phyloP scores from a whole-genome alignment of 2,888 invertebrate species.

The Brachyptera putata region DNA sequence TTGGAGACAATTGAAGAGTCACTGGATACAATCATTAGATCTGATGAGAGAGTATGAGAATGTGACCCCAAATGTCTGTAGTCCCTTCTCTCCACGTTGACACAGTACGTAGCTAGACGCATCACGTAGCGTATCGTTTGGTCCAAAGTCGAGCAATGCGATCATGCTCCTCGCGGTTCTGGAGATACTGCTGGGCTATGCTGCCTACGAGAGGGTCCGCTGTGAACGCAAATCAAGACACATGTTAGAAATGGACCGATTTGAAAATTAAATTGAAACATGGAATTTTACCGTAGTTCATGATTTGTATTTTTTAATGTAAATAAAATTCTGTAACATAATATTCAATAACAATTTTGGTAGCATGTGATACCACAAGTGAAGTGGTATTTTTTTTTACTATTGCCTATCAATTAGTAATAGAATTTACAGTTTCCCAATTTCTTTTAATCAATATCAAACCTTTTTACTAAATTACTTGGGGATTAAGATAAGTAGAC shows the following conservation, averaged over 20 bases:
- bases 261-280: too few species aligned
- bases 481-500: too few species aligned
- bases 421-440: too few species aligned
- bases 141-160: conserved; percentile 98
- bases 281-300: too few species aligned
- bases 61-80: conserved; percentile 8
- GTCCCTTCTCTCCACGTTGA: conserved; percentile 1
- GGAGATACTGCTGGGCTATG: conserved; percentile 96
- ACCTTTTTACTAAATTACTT: too few species aligned
- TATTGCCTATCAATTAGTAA: too few species aligned
- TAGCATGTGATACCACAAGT: too few species aligned
- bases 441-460: too few species aligned
- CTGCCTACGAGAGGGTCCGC: conserved; percentile 96
- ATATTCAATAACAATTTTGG: too few species aligned
- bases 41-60: not conserved
- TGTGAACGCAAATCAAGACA: conserved; percentile 46
- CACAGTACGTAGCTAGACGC: conserved; percentile 37
- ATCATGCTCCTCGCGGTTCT: conserved; percentile 96
- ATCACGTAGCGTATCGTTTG: conserved; percentile 94
- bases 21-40: not conserved
- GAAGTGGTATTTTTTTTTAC: too few species aligned
- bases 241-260: not conserved
- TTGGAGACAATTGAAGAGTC: not conserved
- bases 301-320: too few species aligned
- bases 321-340: too few species aligned